Evolutionary conservation across 92 coral and sea anemone genomes (phyloP), one percentile per base, ranked within the genome.

Genomic region (Phymanthus crucifer): DNA sequence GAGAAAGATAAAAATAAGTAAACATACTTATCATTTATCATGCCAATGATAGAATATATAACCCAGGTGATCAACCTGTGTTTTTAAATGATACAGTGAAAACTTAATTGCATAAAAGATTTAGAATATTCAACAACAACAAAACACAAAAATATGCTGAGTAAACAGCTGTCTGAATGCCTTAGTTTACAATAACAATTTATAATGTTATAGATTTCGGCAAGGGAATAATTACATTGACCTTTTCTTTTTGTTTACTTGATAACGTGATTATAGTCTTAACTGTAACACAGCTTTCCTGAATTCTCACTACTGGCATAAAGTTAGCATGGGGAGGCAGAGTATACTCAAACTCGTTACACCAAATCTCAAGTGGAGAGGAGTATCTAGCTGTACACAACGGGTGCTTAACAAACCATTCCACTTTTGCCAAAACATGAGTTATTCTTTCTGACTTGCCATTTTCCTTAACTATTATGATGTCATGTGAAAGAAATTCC

Each of bases 341-440:
- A 40, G 61, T n/a, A 12, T 48, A 45, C 75, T 86, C 89, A 75
- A 37, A 81, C 3, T 76, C 70, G 40, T 52, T 34, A 56, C 69
- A 66, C 90, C 90, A 86, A 24, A 86, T 79, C 32, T 77, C 78
- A 34, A 81, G 54, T 2, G 90, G 86, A n/a, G 67, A 72, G 0
- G 86, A 80, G 46, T 67, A 86, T 43, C 81, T 75, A 65, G 52
- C 24, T 71, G 36, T 71, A 18, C 68, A 61, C 16, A 61, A 61
- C 1, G 85, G 81, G 40, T 86, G 82, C 16, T 24, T 66, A 70
- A 40, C 74, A 43, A 73, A 78, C 90, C 90, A 86, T n/a, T 76
- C 82, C 26, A 86, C 90, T 32, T 77, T 71, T 26, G 86, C 90
- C 10, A 86, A 81, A 24, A 81, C 37, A 86, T 69, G 85, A 34